Evolutionary conservation across 2,113 vertebrate genomes (phyloP).

Genomic region (Aegotheles bennettii): DNA sequence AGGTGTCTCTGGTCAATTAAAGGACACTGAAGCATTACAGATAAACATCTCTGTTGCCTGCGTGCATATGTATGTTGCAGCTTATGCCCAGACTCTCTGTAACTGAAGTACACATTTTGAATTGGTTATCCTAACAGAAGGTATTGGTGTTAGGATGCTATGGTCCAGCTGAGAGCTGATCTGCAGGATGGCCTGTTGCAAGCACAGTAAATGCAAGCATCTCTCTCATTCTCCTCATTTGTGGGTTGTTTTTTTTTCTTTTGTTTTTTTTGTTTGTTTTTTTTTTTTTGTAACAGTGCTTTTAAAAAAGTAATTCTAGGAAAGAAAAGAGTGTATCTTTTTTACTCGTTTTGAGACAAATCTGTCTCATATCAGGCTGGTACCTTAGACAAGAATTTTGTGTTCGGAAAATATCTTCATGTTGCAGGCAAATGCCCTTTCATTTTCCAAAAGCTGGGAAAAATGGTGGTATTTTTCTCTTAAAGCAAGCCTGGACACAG

Average conservation of each 20-base stretch:
- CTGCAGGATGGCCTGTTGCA: not conserved
- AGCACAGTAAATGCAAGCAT: rapidly evolving
- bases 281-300: not conserved
- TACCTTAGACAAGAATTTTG: not conserved
- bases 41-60: not conserved
- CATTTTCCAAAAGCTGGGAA: not conserved
- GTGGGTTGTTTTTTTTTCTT: no score
- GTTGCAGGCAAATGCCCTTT: not conserved
- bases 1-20: slow-evolving; percentile 29
- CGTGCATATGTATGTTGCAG: not conserved
- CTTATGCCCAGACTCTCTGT: not conserved
- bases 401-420: not conserved
- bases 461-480: not conserved
- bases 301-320: not conserved
- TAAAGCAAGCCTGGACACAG: not conserved
- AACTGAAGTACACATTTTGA: not conserved
- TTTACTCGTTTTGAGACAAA: not conserved
- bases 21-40: slow-evolving; percentile 22
- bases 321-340: not conserved
- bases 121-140: not conserved
- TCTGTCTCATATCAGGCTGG: not conserved
- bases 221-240: not conserved
- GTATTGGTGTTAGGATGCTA: not conserved
- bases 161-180: not conserved
- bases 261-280: not conserved